Conservation (phyloP, 2,888 invertebrate species). For the Microctonus brassicae region DNA sequence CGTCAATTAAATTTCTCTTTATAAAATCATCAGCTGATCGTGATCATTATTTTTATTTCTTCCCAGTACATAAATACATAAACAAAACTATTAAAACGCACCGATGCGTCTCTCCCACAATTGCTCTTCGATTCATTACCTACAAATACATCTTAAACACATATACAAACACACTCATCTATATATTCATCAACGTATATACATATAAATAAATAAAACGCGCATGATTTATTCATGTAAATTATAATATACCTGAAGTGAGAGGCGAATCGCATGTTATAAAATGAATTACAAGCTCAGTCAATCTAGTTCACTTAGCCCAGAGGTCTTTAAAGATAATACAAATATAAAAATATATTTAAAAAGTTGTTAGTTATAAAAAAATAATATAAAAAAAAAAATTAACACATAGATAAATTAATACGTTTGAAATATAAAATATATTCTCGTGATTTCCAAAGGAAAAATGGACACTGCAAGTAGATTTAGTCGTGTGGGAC, state of each 20-base stretch:
- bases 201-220: not conserved
- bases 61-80: not conserved
- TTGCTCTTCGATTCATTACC: not conserved
- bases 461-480: constrained; percentile 18
- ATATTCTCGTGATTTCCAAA: not conserved
- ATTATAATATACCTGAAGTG: too few species aligned
- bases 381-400: not conserved
- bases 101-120: not conserved
- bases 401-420: too few species aligned
- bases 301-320: constrained; percentile 16
- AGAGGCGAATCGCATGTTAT: constrained; percentile 10
- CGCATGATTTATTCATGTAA: too few species aligned
- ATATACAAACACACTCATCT: not conserved
- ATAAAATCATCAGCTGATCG: constrained; percentile 25
- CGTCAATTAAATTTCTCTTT: constrained; percentile 48
- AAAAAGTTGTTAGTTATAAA: not conserved
- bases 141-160: too few species aligned
- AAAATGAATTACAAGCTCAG: not conserved
- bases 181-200: not conserved
- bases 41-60: constrained; percentile 3
- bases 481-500: constrained; percentile 55
- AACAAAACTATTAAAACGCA: not conserved
- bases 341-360: not conserved
- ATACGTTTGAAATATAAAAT: not conserved
- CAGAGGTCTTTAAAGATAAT: not conserved